Base-by-base conservation (phyloP, 2,888 invertebrate genomes). In the Myathropa florea region DNA sequence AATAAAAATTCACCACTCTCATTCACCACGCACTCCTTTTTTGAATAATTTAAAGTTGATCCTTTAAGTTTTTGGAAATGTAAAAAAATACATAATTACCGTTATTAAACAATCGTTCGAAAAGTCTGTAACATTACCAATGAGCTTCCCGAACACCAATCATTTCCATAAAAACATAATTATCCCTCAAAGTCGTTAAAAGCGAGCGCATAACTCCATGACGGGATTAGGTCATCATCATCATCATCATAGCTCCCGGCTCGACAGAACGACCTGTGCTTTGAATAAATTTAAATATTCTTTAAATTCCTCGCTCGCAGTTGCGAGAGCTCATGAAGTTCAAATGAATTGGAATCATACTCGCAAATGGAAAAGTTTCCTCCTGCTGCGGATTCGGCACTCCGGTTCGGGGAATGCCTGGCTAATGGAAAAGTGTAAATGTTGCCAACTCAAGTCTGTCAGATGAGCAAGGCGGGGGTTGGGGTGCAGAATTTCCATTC, bases 331-430 rank as follows among this genome's bases (percentile, higher is more conserved):
- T 4, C 30, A 67, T 55, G 30, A 55, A 70, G 59, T 60, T 60
- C 26, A 36, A 70, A 59, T 39, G 70, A 70, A 70, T 60, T 70
- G 59, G 60, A 70, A 70, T 59, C 18, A 39, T 57, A 21, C 18
- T 12, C 18, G 36, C 70, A 70, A 60, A 70, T 70, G 36, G 59
- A 70, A 70, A 70, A 70, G 70, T 70, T 70, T 70, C 59, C 39
- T 60, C 36, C 33, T 53, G 24, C 63, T 63, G 7, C 53, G 33
- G 55, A 73, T 55, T 30, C 33, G 55, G 46, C 46, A 33, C 46
- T 18, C 46, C 7, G 46, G 46, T 46, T n/a, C 46, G 46, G 18
- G 4, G 33, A 73, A 24, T 73, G 26, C 26, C 14, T 12, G 28
- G 71, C 63, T 73, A 73, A 73, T 73, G 73, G 63, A 73, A 64